Base-by-base conservation (phyloP, 2,888 invertebrate genomes). In the Hirtodrosophila histrioides region DNA sequence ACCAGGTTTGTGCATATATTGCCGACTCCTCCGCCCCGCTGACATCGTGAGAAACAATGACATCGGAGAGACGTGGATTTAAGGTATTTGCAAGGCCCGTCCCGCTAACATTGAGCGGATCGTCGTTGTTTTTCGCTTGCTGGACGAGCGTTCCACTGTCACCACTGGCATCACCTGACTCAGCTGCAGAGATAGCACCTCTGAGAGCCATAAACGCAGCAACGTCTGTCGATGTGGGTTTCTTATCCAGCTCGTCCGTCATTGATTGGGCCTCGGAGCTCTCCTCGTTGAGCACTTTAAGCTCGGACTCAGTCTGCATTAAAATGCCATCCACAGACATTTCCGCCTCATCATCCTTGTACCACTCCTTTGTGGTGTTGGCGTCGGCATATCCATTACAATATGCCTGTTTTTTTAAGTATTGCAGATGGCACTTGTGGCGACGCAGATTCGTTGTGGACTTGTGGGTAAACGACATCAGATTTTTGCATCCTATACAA, bases 1-100 rank as follows among this genome's bases (percentile, higher is more conserved):
- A 83, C 81, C 81, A 81, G 6, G 80, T 83, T 29, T 81, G 86
- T 12, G 80, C 80, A 39, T 83, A 81, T 37, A 81, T 76, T 4
- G 61, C 58, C 0, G 80, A 76, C 46, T 81, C 86, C 31, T 86
- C 80, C 9, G 63, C 61, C 0, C 60, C 80, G 24, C 64, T 75
- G 4, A 73, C 46, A 24, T 73, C 64, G 12, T 64, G 79, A 3
- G 86, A 53, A 0, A 62, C 44, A 39, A 69, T 69, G 3, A 23
- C 40, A 27, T 72, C 63, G 2, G 54, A 64, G 1, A 60, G 50
- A 3, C 69, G 64, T n/a, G 69, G 33, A 40, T n/a, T 69, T n/a
- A 35, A 3, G 11, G 17, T 1, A 17, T 39, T 56, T 6, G 46
- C 6, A 33, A 54, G 46, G 36, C 10, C 41, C 7, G 43, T 8